These are phyloP conservation scores for Dasysyrphus tricinctus DNA, from an alignment of 2,888 invertebrate species.

Conservation along the genomic window DNA sequence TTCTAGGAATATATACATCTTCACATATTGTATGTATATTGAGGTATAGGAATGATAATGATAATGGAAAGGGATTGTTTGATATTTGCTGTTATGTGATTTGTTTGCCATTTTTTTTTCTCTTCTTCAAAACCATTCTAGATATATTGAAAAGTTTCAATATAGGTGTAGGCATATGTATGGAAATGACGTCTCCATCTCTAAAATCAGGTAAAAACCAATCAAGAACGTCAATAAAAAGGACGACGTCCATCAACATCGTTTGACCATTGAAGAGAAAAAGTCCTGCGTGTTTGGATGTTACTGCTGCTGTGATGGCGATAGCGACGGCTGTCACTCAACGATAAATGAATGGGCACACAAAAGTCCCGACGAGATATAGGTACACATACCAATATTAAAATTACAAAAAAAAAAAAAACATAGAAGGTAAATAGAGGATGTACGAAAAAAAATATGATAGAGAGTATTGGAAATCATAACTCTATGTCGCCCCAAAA, in stretches of 20 bases:
- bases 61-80: constrained; percentile 31
- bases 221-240: constrained; percentile 83
- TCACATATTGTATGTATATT: neutral
- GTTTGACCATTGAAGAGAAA: constrained; percentile 53
- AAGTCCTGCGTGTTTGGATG: constrained; percentile 29
- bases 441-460: constrained; percentile 28
- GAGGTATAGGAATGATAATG: neutral
- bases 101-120: constrained; percentile 57
- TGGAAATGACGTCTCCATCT: constrained; percentile 70
- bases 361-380: constrained; percentile 26
- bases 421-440: constrained; percentile 15
- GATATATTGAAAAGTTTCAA: neutral
- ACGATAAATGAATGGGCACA: constrained; percentile 68
- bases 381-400: neutral
- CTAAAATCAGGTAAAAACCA: constrained; percentile 81
- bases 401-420: neutral
- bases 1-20: neutral
- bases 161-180: constrained; percentile 25
- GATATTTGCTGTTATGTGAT: constrained; percentile 70
- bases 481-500: constrained; percentile 55
- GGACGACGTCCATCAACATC: constrained; percentile 82
- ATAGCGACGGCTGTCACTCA: constrained; percentile 70
- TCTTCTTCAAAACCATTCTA: constrained; percentile 5
- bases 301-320: constrained; percentile 29
- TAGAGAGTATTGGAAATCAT: constrained; percentile 53